Evolutionary conservation across 2,888 invertebrate genomes (phyloP).

Genomic region (Drosophila dives): DNA sequence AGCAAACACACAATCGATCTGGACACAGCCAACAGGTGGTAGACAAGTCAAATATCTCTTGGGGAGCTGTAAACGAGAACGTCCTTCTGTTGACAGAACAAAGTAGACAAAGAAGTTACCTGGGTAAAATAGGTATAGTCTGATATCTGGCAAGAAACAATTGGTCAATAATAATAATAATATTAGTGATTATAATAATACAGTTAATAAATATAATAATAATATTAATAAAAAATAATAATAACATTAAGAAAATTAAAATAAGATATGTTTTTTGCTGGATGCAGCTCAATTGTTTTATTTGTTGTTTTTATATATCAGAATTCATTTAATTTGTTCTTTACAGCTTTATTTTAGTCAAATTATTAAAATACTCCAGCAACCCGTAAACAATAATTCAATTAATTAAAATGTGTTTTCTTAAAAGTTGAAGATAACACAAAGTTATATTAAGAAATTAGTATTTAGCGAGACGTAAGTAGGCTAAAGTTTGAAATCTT

Average conservation of each 20-base stretch:
- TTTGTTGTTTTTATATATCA: background rate
- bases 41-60: background rate
- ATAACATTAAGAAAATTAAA: too few relatives aligned
- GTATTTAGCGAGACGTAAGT: constrained; percentile 11
- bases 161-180: too few relatives aligned
- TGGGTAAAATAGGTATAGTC: too few relatives aligned
- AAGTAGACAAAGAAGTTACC: too few relatives aligned
- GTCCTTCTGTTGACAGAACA: too few relatives aligned
- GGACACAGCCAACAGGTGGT: background rate
- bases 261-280: too few relatives aligned
- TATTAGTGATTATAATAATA: too few relatives aligned
- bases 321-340: background rate
- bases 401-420: background rate
- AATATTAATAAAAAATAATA: too few relatives aligned
- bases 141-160: too few relatives aligned
- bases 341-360: background rate
- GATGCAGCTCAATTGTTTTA: background rate
- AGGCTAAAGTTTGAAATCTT: constrained; percentile 43
- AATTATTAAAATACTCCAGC: background rate
- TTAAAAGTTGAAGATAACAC: background rate
- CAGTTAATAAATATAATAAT: too few relatives aligned
- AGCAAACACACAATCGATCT: background rate
- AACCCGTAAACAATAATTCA: background rate
- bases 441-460: constrained; percentile 20
- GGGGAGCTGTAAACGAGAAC: background rate